Evolutionary conservation across 2,113 vertebrate genomes (phyloP).

Genomic region (Recurvirostra avosetta): DNA sequence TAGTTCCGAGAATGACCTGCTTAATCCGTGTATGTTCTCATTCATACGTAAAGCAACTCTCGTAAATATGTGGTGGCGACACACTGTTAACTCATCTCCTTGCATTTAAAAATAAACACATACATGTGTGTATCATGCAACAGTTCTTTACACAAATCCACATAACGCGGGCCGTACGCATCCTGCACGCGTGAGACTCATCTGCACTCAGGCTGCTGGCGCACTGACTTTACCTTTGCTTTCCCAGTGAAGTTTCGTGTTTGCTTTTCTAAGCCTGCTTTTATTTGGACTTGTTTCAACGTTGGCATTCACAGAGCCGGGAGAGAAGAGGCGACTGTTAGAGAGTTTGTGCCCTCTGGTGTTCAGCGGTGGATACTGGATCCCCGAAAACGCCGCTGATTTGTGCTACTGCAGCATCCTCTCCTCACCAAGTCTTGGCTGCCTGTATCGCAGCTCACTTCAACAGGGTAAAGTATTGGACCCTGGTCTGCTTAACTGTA

Average conservation of each 20-base stretch:
- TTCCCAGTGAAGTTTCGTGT: not conserved
- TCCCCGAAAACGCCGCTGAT: not conserved
- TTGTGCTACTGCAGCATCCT: not conserved
- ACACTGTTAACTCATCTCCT: not conserved
- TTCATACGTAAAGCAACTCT: not conserved
- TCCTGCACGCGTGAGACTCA: accelerated
- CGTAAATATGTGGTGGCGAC: accelerated
- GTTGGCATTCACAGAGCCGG: not conserved
- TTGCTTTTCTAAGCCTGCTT: not conserved
- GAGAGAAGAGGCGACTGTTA: not conserved
- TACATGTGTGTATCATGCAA: accelerated
- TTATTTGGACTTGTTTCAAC: not conserved
- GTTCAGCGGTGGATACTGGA: not conserved
- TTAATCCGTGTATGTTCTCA: not conserved
- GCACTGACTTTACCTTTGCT: not conserved
- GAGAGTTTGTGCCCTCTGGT: slow-evolving; percentile 59
- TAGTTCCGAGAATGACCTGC: not conserved
- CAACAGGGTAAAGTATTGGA: not conserved
- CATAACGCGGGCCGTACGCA: accelerated
- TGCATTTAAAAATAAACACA: not conserved
- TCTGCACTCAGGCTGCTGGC: not conserved
- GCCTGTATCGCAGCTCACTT: not conserved
- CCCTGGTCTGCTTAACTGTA: not conserved
- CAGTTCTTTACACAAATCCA: not conserved
- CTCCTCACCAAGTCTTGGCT: not conserved